These are phyloP conservation scores for Crotalus adamanteus DNA, from an alignment of 2,797 vertebrate genomes.

Conservation along the genomic window DNA sequence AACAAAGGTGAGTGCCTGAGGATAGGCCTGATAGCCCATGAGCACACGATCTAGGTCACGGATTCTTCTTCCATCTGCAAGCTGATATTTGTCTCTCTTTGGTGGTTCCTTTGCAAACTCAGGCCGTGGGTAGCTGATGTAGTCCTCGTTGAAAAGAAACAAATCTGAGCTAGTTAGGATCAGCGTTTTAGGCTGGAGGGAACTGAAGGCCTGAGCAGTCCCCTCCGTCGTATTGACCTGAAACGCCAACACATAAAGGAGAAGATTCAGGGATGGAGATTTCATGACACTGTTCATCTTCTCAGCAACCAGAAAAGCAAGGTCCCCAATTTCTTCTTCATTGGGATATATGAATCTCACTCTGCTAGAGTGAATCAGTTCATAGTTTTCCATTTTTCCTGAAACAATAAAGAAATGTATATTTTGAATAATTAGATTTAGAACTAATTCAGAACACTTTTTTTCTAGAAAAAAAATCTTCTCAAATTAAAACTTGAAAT, in stretches of 20 bases:
- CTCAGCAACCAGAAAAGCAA: constrained; percentile 91
- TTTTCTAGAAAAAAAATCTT: not conserved
- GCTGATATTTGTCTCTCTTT: constrained; percentile 86
- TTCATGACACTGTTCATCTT: constrained; percentile 74
- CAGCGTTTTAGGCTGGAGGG: constrained; percentile 86
- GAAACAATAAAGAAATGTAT: constrained; percentile 53
- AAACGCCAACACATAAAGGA: constrained; percentile 92
- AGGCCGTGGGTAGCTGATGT: constrained; percentile 92
- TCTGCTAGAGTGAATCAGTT: constrained; percentile 94
- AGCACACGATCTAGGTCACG: constrained; percentile 93
- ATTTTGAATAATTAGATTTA: not conserved
- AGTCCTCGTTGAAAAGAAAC: constrained; percentile 94
- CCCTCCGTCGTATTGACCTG: constrained; percentile 70
- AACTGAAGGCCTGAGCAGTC: constrained; percentile 52
- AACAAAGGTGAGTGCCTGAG: constrained; percentile 89
- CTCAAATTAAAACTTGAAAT: not conserved
- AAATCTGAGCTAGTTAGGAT: constrained; percentile 89
- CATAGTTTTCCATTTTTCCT: constrained; percentile 98
- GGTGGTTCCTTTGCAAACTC: constrained; percentile 97
- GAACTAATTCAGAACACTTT: not conserved
- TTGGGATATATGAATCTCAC: constrained; percentile 97
- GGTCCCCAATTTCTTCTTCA: constrained; percentile 95
- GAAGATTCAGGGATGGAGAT: constrained; percentile 82
- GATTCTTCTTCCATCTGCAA: constrained; percentile 88
- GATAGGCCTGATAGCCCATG: constrained; percentile 94